Evolutionary conservation across 2,113 vertebrate genomes (phyloP), one percentile per base, ranked within the genome.

Genomic region (Forbesichthys papilliferus): DNA sequence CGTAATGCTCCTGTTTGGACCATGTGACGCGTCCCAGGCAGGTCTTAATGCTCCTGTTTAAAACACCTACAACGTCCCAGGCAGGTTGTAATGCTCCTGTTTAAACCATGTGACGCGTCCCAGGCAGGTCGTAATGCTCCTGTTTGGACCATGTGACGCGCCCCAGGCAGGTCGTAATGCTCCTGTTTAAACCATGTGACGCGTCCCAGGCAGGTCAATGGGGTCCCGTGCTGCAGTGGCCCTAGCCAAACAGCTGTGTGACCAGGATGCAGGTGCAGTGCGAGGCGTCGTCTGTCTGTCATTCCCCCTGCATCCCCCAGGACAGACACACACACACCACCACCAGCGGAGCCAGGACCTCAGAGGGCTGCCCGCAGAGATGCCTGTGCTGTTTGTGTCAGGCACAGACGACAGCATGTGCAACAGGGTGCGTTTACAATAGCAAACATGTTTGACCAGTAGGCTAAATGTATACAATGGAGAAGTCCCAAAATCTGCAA

Each of bases 401-500:
- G 97, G 96, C 70, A 95, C 95, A 20, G 88, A 91, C 75, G 96
- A 99, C 84, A 91, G 94, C 75, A 96, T 98, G 96, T 99, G 96
- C 92, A 91, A 96, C 68, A 91, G 88, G 91, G 96, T 98, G 78
- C 89, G 78, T 0, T 1, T 1, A 11, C 33, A 4, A 3, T 48
- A 52, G 10, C 67, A 12, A 10, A 57, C 16, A 9, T 13, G 18
- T 36, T 55, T 33, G n/a, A 9, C 3, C 56, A 58, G 11, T 61
- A 6, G 36, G 4, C 13, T 10, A 36, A 12, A 9, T 12, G 34
- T 16, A 16, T 16, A 16, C 16, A 16, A 16, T 16, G 16, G 16
- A 16, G 16, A 16, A 16, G 16, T 16, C 16, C 16, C 16, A 16
- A 16, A 16, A 16, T 16, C 16, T 16, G 16, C 16, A 16, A 0